Evolutionary conservation across 2,888 invertebrate genomes (phyloP).

Genomic region (Morinoia aosen): DNA sequence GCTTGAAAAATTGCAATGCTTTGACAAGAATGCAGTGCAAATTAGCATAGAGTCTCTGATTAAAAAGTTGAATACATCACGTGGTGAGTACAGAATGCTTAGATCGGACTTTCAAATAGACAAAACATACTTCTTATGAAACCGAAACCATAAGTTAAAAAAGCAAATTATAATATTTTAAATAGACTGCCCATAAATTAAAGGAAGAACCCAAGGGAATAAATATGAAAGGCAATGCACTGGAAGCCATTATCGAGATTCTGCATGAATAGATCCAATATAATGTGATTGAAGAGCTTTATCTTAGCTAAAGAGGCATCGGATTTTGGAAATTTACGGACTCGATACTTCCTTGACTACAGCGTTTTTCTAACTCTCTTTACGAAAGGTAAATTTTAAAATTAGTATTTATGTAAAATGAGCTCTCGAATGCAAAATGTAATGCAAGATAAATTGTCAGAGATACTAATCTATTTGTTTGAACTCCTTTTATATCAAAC

Average conservation of each 20-base stretch:
- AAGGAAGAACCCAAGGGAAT: not conserved
- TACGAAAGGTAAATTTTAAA: too few relatives aligned
- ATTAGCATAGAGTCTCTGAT: not conserved
- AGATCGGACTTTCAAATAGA: not conserved
- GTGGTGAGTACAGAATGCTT: not conserved
- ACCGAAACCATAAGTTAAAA: not conserved
- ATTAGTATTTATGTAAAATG: too few relatives aligned
- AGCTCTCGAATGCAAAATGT: too few relatives aligned
- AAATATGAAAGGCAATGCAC: constrained; percentile 5
- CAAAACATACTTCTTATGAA: not conserved
- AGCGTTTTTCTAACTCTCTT: not conserved
- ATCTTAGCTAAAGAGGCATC: not conserved
- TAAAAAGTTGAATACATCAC: not conserved
- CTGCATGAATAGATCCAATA: not conserved
- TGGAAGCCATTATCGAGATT: constrained; percentile 28
- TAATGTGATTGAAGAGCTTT: not conserved
- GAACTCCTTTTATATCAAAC: not conserved
- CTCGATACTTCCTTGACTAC: not conserved
- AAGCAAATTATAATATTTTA: not conserved
- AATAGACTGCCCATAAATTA: not conserved
- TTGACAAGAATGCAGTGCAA: not conserved
- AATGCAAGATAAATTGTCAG: too few relatives aligned
- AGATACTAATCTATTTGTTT: too few relatives aligned
- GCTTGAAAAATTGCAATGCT: too few relatives aligned
- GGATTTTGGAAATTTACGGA: not conserved